Percentiles rank a stretch among this genome's conserved stretches.
Conservation (phyloP, 2,797 vertebrate genomes). For the Knipowitschia caucasica region DNA sequence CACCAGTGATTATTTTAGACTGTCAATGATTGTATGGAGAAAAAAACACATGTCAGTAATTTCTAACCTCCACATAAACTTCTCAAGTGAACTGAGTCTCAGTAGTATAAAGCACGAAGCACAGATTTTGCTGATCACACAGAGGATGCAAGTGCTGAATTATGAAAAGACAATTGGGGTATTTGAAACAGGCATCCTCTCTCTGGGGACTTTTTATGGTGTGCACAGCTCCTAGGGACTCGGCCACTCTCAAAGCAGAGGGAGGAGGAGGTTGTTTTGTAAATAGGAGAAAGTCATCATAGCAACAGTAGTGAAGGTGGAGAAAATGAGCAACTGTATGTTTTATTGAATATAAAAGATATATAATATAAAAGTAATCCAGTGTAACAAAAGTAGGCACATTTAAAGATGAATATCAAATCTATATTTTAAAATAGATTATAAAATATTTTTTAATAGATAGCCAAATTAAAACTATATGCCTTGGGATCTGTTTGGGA, state of each 20-base stretch:
- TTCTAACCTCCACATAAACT: too few relatives aligned
- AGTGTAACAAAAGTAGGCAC: background rate
- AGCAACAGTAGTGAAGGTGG: constrained; percentile 4
- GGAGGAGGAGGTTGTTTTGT: constrained; percentile 1
- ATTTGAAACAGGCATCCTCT: background rate
- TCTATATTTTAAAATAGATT: too few relatives aligned
- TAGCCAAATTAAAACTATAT: too few relatives aligned
- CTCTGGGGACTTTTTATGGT: background rate
- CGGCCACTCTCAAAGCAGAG: background rate
- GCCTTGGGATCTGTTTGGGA: too few relatives aligned
- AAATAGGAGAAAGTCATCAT: constrained; percentile 40
- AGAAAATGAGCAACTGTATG: background rate
- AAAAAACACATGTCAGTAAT: too few relatives aligned
- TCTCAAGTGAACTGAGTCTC: too few relatives aligned
- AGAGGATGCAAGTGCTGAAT: background rate
- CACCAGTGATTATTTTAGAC: too few relatives aligned
- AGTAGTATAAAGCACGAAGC: background rate
- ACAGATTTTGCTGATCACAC: background rate
- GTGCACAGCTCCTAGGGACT: background rate
- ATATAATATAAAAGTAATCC: background rate
- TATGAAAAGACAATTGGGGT: background rate
- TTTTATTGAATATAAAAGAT: background rate
- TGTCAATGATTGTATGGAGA: too few relatives aligned
- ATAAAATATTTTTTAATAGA: too few relatives aligned
- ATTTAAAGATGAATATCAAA: too few relatives aligned